Percentiles rank a stretch among this genome's conserved stretches.
phyloP scores from a whole-genome alignment of 2,113 vertebrate genomes.

The Tylochromis polylepis region DNA sequence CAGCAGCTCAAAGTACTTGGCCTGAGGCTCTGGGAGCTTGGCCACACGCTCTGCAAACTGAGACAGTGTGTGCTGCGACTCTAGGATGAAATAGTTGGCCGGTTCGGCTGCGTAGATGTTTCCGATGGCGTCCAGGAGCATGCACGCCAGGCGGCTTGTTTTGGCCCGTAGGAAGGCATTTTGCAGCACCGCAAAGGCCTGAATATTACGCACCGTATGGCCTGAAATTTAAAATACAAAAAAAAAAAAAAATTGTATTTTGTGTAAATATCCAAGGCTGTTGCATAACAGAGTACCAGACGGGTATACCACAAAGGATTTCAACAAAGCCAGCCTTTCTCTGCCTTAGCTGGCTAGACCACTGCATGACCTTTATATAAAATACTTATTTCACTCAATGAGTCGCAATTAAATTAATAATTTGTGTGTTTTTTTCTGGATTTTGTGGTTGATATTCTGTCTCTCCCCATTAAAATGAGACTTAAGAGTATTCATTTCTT shows the following conservation, averaged over 20 bases:
- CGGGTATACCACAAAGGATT: not conserved
- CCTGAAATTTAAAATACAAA: slow-evolving; percentile 68
- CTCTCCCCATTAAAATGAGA: not conserved
- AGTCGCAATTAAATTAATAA: not conserved
- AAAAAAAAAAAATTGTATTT: not conserved
- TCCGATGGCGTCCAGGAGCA: slow-evolving; percentile 91
- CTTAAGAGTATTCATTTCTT: not conserved
- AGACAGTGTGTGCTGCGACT: slow-evolving; percentile 93
- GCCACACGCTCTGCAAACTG: slow-evolving; percentile 93
- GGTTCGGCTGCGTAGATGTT: slow-evolving; percentile 92
- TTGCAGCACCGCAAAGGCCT: slow-evolving; percentile 94
- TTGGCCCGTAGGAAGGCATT: slow-evolving; percentile 94
- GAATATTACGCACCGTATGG: slow-evolving; percentile 92
- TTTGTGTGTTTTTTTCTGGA: not conserved
- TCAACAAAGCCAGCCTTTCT: not conserved
- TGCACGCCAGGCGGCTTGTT: slow-evolving; percentile 85
- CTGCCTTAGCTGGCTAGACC: not conserved
- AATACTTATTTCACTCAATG: not conserved
- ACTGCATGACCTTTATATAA: not conserved
- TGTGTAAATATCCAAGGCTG: rapidly evolving
- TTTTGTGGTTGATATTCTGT: not conserved
- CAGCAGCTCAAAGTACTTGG: slow-evolving; percentile 96
- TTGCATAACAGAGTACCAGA: not conserved
- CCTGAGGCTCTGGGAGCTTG: slow-evolving; percentile 87
- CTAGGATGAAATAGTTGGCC: slow-evolving; percentile 97